Conservation (phyloP, 2,888 invertebrate genomes). For the Agonopterix alstromeriana region DNA sequence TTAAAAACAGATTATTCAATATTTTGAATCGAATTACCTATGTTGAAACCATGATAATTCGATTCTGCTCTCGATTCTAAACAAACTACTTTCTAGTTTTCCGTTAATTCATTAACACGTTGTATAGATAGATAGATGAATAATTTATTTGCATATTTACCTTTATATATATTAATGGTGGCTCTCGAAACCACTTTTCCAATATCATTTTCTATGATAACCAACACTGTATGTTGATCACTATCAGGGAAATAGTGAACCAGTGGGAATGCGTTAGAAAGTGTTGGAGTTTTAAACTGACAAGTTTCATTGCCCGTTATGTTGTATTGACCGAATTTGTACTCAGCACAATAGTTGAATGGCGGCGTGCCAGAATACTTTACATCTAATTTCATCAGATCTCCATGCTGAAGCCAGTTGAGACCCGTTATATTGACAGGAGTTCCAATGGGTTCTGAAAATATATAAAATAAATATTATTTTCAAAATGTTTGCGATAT, state of each 20-base stretch:
- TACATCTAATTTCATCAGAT: conserved; percentile 82
- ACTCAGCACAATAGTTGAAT: conserved; percentile 82
- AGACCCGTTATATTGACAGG: conserved; percentile 82
- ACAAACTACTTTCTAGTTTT: too few relatives aligned
- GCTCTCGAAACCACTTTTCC: conserved; percentile 81
- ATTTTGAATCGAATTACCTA: too few relatives aligned
- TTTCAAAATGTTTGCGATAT: too few relatives aligned
- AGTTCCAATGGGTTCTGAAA: conserved; percentile 82
- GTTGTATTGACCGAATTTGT: conserved; percentile 80
- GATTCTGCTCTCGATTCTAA: too few relatives aligned
- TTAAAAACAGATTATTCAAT: too few relatives aligned
- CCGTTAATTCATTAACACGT: too few relatives aligned
- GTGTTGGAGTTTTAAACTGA: conserved; percentile 33
- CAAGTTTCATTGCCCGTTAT: conserved; percentile 89
- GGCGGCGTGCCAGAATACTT: conserved; percentile 86
- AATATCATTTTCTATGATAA: conserved; percentile 87
- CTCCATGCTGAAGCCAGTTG: conserved; percentile 90
- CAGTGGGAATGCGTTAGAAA: conserved; percentile 78
- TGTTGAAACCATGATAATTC: too few relatives aligned
- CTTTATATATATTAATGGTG: conserved; percentile 89
- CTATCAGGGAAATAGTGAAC: conserved; percentile 82
- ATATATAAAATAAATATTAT: conserved; percentile 8
- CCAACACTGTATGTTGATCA: conserved; percentile 85
- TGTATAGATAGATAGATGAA: too few relatives aligned
- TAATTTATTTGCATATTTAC: conserved; percentile 73